Base-by-base conservation (phyloP, 2,113 vertebrate genomes). In the Caretta caretta region DNA sequence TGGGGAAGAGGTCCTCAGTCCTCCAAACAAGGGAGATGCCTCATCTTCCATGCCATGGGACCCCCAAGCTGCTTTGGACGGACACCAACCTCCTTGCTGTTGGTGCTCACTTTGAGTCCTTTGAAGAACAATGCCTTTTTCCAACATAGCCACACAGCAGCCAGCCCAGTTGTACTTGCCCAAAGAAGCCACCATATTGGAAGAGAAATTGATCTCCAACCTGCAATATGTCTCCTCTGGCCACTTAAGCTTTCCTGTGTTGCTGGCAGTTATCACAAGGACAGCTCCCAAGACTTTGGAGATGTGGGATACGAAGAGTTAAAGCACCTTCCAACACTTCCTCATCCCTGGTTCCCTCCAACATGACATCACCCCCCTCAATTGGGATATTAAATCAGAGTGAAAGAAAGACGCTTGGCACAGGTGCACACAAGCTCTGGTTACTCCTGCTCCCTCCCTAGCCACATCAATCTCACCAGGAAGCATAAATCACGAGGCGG, bases 351-450 rank as follows among this genome's bases (percentile, higher is more conserved):
- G 92, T 97, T 98, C 97, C 94, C 97, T 99, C 98, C 48, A 83
- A 98, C 98, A 99, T 99, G 98, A 99, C 98, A 98, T 99, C 99
- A 99, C 98, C 98, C 98, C 53, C 97, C 98, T 98, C 98, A 98
- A 98, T 80, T 97, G 97, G 98, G 98, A 98, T 97, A 99, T 99
- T 98, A 98, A 98, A 98, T 99, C 98, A 99, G 93, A 92, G 97
- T 84, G 94, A 98, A 99, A 98, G 97, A 96, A 98, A 94, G 98
- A 98, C 97, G 98, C 97, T 98, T 97, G 98, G 98, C 95, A 92
- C 98, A 99, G 99, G 99, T 99, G 98, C 98, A 97, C 97, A 87
- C 62, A 84, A 69, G 84, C 89, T 97, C 84, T 1, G 3, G 92
- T 94, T 94, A 88, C 56, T 56, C 79, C 94, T 95, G 53, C 42